Evolutionary conservation across 2,888 invertebrate species (phyloP).

Genomic region (Spisula subtruncata): DNA sequence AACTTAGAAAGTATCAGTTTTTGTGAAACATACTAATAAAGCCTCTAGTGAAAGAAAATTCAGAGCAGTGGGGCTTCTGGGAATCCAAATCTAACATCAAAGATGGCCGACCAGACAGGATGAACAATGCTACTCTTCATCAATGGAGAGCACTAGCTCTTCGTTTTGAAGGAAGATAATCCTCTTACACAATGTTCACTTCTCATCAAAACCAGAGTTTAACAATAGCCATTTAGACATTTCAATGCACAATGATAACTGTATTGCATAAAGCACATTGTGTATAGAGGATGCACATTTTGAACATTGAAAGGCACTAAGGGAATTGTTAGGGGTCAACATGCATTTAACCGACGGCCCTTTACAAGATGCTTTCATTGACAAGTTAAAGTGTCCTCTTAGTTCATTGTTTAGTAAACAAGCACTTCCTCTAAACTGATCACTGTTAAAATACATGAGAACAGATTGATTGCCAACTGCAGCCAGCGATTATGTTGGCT

Average conservation of each 20-base stretch:
- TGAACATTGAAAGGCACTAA: not conserved
- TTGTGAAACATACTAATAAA: too few relatives aligned
- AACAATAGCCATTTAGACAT: not conserved
- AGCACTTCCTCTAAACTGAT: too few relatives aligned
- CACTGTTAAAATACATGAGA: too few relatives aligned
- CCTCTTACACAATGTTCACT: not conserved
- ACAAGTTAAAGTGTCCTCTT: not conserved
- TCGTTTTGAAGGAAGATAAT: constrained; percentile 18
- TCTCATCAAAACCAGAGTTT: not conserved
- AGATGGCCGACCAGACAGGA: not conserved
- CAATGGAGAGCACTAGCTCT: not conserved
- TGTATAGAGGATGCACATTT: not conserved
- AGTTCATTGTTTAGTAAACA: not conserved
- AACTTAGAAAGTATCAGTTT: too few relatives aligned
- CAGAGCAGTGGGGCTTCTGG: not conserved
- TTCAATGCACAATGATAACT: not conserved
- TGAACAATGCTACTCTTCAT: constrained; percentile 11
- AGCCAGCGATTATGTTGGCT: too few relatives aligned
- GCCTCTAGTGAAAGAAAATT: not conserved
- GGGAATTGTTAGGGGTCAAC: not conserved
- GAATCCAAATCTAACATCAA: not conserved
- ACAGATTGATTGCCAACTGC: too few relatives aligned
- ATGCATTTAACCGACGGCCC: not conserved
- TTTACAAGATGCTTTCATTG: not conserved
- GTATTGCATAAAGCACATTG: constrained; percentile 13